Evolutionary conservation across 2,888 invertebrate species (phyloP), one percentile per base, ranked within the genome.

Genomic region (Yponomeuta cagnagella): DNA sequence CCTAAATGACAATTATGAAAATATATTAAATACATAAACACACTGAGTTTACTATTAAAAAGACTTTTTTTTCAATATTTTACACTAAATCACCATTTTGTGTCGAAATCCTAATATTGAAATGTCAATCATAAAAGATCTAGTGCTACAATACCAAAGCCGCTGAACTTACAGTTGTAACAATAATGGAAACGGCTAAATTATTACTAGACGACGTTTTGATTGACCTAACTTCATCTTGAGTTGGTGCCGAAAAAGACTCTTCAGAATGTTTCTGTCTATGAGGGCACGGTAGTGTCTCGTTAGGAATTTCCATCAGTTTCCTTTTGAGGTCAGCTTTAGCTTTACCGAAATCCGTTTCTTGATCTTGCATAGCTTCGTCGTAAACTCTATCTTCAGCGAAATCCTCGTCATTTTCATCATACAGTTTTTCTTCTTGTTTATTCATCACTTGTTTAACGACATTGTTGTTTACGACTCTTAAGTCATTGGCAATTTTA

Each of bases 161-260:
- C 4, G 8, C 12, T 58, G 15, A 12, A 15, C 12, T 58, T 58
- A 58, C 52, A 15, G 5, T 58, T 58, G 52, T 58, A 15, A 68
- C 10, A 15, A n/a, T 43, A 23, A 48, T 48, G 15, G 43, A 68
- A 23, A 68, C 43, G 2, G 30, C 23, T 30, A 68, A 0, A 23
- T 12, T 68, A 23, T 8, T 74, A 75, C 81, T 79, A 30, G 86
- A 85, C 63, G 89, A 86, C 48, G 89, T 80, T 76, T 88, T 86
- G 76, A 86, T 90, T 78, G 88, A 90, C 77, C 87, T 90, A 31
- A 91, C 91, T 82, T 91, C 91, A 65, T 91, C 90, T 77, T 90
- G 90, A 33, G 89, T 90, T 0, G 91, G 90, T 0, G 89, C 89
- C 0, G 89, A 89, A 64, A 82, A 88, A 0, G 89, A 85, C 1